phyloP scores from a whole-genome alignment of 2,797 vertebrate genomes.

The Zenarchopterus dispar region DNA sequence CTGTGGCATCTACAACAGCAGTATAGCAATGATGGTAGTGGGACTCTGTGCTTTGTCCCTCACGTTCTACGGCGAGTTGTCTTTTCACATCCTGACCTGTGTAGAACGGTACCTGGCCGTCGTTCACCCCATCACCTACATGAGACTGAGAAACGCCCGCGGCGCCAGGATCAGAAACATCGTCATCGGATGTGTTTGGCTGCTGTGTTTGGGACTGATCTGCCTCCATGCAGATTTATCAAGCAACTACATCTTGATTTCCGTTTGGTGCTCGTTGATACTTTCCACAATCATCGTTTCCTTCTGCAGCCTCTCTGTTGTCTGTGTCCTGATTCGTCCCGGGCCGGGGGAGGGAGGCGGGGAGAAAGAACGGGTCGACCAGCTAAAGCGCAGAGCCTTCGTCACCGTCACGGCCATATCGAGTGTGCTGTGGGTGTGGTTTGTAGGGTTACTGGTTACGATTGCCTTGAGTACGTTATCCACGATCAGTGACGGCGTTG shows the following conservation, averaged over 20 bases:
- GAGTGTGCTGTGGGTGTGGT: constrained; percentile 8
- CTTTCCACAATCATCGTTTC: not conserved
- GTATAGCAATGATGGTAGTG: fast-evolving
- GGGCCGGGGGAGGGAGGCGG: not conserved
- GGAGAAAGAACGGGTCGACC: not conserved
- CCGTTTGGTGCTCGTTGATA: fast-evolving
- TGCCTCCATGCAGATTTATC: fast-evolving
- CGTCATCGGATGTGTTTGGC: constrained; percentile 2
- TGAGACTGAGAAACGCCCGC: constrained; percentile 2
- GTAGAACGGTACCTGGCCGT: constrained; percentile 16
- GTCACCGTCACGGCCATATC: constrained; percentile 13
- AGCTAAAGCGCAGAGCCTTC: constrained; percentile 36
- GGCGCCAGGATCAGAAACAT: constrained; percentile 2
- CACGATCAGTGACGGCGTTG: fast-evolving
- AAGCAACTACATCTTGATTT: fast-evolving
- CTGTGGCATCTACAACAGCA: not conserved
- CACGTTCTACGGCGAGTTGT: fast-evolving
- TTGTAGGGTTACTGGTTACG: not conserved
- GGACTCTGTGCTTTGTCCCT: fast-evolving
- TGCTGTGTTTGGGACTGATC: not conserved
- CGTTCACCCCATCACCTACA: constrained; percentile 17
- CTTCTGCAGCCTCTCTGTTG: constrained; percentile 30
- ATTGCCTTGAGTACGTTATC: not conserved
- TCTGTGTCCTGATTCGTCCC: constrained; percentile 21
- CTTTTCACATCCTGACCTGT: constrained; percentile 35